Conservation (phyloP, 1,140 invertebrate genomes). For the Macrobrachium rosenbergii region DNA sequence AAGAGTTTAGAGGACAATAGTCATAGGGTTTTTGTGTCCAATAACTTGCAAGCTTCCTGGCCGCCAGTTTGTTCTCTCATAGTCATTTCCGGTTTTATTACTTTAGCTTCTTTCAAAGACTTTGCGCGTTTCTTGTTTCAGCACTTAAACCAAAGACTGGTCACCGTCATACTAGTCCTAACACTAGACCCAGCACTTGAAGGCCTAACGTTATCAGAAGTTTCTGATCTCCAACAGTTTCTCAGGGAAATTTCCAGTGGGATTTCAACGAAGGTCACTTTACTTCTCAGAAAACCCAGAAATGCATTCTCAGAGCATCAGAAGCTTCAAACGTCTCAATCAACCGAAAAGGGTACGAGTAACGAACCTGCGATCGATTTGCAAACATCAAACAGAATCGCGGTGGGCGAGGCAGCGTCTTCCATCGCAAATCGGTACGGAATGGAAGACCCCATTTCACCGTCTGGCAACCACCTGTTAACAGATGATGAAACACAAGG, state of each 20-base stretch:
- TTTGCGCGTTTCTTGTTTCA: too few relatives aligned
- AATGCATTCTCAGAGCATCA: background rate
- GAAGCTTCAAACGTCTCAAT: background rate
- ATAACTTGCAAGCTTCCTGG: too few relatives aligned
- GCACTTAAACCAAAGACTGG: background rate
- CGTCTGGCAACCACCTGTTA: background rate
- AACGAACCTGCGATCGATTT: too few relatives aligned
- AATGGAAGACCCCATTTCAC: background rate
- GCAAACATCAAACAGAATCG: background rate
- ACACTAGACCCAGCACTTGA: background rate
- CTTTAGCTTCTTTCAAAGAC: too few relatives aligned
- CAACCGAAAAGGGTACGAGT: too few relatives aligned
- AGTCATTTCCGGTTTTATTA: too few relatives aligned
- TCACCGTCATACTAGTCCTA: background rate
- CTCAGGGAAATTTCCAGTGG: conserved; percentile 4
- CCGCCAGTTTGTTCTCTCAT: too few relatives aligned
- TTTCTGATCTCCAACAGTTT: conserved; percentile 14
- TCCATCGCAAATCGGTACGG: background rate
- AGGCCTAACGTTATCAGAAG: background rate
- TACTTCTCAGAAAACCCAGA: background rate
- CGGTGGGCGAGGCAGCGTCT: background rate
- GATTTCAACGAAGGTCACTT: conserved; percentile 3
- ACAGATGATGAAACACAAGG: background rate
- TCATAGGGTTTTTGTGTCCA: too few relatives aligned
- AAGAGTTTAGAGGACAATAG: too few relatives aligned